These are phyloP conservation scores for Chaetops frenatus DNA, from an alignment of 2,113 vertebrate genomes.

Conservation along the genomic window DNA sequence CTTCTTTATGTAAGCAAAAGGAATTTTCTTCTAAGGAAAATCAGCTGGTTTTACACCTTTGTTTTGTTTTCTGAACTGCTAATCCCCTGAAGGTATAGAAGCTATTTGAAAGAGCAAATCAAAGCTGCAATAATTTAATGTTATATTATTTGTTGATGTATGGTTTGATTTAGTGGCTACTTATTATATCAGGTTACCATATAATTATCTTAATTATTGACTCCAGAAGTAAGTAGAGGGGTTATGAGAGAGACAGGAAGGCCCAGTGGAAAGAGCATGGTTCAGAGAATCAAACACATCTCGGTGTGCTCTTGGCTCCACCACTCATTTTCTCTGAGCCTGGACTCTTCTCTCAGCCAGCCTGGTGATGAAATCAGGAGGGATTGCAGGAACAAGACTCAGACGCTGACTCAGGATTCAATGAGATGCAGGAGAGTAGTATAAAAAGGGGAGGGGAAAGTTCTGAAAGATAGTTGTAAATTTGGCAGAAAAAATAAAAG, in stretches of 20 bases:
- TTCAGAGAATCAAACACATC: neutral
- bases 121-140: slow-evolving; percentile 37
- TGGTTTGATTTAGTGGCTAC: slow-evolving; percentile 56
- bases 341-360: neutral
- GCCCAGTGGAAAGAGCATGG: slow-evolving; percentile 10
- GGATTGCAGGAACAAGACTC: neutral
- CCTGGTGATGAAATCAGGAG: neutral
- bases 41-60: slow-evolving; percentile 24
- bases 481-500: neutral
- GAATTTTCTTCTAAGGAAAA: slow-evolving; percentile 24
- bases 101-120: slow-evolving; percentile 42
- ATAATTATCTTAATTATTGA: slow-evolving; percentile 62
- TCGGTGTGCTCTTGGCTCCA: neutral
- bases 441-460: neutral
- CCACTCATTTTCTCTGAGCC: neutral
- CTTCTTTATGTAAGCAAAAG: neutral
- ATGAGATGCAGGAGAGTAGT: neutral
- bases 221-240: slow-evolving; percentile 38
- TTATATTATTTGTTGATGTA: slow-evolving; percentile 52
- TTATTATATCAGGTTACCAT: slow-evolving; percentile 62
- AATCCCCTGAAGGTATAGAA: slow-evolving; percentile 30
- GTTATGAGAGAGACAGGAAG: slow-evolving; percentile 41
- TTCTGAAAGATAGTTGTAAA: neutral
- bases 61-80: slow-evolving; percentile 37
- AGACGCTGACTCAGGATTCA: neutral